Evolutionary conservation across 2,888 invertebrate genomes (phyloP).

Genomic region (Steinernema carpocapsae): DNA sequence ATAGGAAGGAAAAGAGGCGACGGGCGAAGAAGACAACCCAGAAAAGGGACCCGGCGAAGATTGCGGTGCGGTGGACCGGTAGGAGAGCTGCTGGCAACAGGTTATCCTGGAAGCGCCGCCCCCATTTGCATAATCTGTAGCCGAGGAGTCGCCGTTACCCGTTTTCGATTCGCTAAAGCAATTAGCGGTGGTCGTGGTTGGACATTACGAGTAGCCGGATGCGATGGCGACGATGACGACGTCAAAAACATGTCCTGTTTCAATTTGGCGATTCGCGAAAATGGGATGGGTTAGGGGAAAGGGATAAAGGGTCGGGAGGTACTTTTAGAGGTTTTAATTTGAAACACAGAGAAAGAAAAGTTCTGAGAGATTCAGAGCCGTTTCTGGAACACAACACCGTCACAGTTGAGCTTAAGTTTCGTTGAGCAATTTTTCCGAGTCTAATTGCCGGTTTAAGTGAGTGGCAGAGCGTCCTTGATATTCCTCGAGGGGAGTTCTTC

Average conservation of each 20-base stretch:
- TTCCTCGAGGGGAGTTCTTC: constrained; percentile 3
- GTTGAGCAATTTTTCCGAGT: constrained; percentile 40
- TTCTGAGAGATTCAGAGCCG: no score
- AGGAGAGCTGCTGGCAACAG: constrained; percentile 3
- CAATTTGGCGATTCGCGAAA: not conserved
- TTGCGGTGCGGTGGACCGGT: constrained; percentile 1
- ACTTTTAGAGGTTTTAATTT: no score
- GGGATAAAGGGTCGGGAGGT: no score
- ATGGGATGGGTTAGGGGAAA: no score
- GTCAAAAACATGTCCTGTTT: constrained; percentile 26
- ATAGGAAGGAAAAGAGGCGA: not conserved
- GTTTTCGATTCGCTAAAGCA: constrained; percentile 23
- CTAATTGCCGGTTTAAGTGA: constrained; percentile 21
- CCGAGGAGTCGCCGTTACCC: not conserved
- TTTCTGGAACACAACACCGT: no score
- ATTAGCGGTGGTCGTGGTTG: constrained; percentile 14
- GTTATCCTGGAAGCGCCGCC: constrained; percentile 16
- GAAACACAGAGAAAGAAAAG: no score
- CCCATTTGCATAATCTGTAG: constrained; percentile 28
- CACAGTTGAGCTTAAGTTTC: constrained; percentile 67
- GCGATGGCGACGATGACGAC: not conserved
- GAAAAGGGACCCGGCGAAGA: constrained; percentile 3
- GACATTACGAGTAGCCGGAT: constrained; percentile 31
- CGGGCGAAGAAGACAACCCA: not conserved
- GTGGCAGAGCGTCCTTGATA: constrained; percentile 24